These are phyloP conservation scores for Orthochromis malagaraziensis DNA, from an alignment of 2,113 vertebrate species.

Conservation along the genomic window DNA sequence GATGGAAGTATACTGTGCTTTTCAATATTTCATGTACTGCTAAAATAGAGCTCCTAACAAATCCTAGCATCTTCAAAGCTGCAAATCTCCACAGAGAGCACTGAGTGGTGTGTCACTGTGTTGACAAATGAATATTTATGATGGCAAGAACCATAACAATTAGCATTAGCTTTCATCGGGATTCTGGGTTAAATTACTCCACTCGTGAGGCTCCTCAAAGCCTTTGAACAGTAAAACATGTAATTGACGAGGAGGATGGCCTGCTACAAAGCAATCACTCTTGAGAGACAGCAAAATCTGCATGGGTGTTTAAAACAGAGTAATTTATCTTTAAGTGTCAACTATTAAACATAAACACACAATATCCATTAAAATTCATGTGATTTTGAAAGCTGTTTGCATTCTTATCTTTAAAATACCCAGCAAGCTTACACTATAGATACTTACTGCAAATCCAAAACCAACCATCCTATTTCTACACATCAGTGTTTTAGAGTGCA, in stretches of 20 bases:
- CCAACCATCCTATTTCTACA: background rate
- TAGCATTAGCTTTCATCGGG: constrained; percentile 39
- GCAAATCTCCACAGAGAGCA: constrained; percentile 7
- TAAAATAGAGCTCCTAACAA: background rate
- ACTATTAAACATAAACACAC: background rate
- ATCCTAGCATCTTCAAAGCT: constrained; percentile 15
- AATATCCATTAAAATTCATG: background rate
- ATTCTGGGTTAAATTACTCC: constrained; percentile 31
- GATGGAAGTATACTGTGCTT: background rate
- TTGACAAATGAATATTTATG: constrained; percentile 45
- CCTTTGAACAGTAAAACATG: constrained; percentile 28
- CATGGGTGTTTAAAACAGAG: background rate
- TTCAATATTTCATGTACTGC: background rate
- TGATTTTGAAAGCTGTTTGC: rapidly evolving
- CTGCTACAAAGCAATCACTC: background rate
- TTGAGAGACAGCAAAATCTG: background rate
- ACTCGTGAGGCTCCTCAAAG: constrained; percentile 19
- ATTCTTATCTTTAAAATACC: background rate
- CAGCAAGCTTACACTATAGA: background rate
- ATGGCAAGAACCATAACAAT: constrained; percentile 23
- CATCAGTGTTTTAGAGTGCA: background rate
- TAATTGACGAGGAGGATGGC: constrained; percentile 10
- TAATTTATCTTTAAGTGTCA: background rate
- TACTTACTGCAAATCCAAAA: background rate
- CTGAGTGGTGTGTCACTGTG: background rate